Percentiles rank a stretch among this genome's conserved stretches.
Conservation (phyloP, 2,797 vertebrate species). For the Gymnothorax javanicus region DNA sequence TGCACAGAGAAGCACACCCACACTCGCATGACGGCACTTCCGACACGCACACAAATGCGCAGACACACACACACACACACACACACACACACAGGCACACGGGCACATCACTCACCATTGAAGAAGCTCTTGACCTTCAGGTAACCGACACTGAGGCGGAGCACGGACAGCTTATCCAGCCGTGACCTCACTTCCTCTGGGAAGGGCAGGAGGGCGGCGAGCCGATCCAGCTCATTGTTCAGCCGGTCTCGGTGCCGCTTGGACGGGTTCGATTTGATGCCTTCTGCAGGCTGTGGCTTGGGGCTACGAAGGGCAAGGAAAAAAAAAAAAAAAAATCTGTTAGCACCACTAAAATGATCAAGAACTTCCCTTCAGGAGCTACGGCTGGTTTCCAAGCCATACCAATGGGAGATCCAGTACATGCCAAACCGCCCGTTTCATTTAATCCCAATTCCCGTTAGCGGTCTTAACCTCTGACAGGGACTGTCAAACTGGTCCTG, state of each 20-base stretch:
- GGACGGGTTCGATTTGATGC: conserved; percentile 74
- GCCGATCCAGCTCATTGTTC: conserved; percentile 76
- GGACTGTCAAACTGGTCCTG: too few species aligned
- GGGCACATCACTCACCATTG: conserved; percentile 57
- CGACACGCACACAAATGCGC: background rate
- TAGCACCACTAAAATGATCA: background rate
- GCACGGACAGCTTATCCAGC: conserved; percentile 79
- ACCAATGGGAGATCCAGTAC: too few species aligned
- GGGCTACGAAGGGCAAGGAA: conserved; percentile 51
- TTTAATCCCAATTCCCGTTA: too few species aligned
- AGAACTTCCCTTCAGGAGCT: too few species aligned
- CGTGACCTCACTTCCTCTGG: conserved; percentile 73
- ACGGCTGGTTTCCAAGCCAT: too few species aligned
- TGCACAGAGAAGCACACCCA: too few species aligned
- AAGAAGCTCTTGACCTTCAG: conserved; percentile 76
- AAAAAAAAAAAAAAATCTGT: background rate
- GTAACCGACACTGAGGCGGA: conserved; percentile 74
- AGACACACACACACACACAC: background rate
- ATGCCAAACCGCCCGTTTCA: too few species aligned
- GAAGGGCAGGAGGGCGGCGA: conserved; percentile 74
- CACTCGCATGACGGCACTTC: too few species aligned
- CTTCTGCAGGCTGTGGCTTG: conserved; percentile 57
- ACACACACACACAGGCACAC: background rate
- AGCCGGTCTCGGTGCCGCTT: conserved; percentile 75
- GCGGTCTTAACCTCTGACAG: too few species aligned